Evolutionary conservation across 1,140 invertebrate species (phyloP).

Genomic region (Temnothorax longispinosus): DNA sequence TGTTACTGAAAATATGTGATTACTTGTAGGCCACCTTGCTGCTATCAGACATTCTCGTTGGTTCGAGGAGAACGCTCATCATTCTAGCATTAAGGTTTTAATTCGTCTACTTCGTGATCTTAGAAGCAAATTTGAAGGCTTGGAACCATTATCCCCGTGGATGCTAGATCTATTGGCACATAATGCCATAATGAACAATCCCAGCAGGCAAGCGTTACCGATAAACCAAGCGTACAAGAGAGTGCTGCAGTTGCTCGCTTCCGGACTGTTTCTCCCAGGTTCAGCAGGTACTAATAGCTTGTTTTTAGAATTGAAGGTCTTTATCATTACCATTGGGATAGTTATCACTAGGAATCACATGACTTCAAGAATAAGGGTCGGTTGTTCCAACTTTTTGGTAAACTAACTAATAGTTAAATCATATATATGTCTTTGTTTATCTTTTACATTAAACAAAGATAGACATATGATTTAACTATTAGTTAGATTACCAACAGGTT

Average conservation of each 20-base stretch:
- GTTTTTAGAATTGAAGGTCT: not conserved
- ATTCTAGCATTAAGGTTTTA: conserved; percentile 98
- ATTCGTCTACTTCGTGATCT: conserved; percentile 97
- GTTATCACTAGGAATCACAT: not conserved
- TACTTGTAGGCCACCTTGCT: conserved; percentile 91
- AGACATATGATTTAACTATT: too few species aligned
- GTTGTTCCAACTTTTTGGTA: too few species aligned
- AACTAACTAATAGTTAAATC: too few species aligned
- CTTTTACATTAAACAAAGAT: too few species aligned
- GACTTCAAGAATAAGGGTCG: not conserved
- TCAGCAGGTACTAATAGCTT: conserved; percentile 90
- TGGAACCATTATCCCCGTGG: conserved; percentile 97
- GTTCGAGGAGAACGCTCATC: conserved; percentile 99
- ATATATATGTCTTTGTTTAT: too few species aligned
- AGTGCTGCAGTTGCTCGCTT: conserved; percentile 95
- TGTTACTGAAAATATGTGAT: conserved; percentile 5
- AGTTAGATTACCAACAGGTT: too few species aligned
- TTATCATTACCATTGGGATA: not conserved
- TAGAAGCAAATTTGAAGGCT: conserved; percentile 94
- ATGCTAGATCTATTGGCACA: conserved; percentile 98
- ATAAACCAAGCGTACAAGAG: conserved; percentile 94
- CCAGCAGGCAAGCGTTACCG: conserved; percentile 95
- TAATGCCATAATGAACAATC: conserved; percentile 98
- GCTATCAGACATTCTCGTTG: conserved; percentile 98
- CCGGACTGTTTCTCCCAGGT: conserved; percentile 98